Percentiles rank a stretch among this genome's conserved stretches.
Evolutionary conservation across 2,797 vertebrate species (phyloP).

Genomic region (Odontamblyopus lacepedii): DNA sequence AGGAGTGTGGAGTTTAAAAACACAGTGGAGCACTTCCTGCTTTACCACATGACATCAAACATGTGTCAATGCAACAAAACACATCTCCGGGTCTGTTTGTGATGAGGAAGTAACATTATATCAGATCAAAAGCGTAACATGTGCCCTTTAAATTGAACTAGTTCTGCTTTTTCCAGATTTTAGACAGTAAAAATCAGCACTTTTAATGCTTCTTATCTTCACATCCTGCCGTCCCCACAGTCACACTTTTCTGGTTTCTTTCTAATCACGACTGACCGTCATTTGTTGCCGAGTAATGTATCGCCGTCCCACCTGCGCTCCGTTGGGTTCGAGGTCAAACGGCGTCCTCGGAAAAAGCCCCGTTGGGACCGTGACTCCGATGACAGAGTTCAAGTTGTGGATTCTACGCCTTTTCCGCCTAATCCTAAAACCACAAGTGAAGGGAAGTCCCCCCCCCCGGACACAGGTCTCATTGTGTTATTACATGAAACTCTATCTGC

Average conservation of each 20-base stretch:
- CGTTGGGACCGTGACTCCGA: slow-evolving; percentile 39
- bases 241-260: slow-evolving; percentile 25
- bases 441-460: slow-evolving; percentile 52
- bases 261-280: slow-evolving; percentile 39
- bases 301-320: slow-evolving; percentile 43
- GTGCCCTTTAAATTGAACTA: too few species aligned
- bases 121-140: too few species aligned
- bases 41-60: too few species aligned
- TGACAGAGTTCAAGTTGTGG: slow-evolving; percentile 55
- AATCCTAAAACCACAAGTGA: slow-evolving; percentile 33
- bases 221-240: neutral
- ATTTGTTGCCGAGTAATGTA: slow-evolving; percentile 30
- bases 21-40: too few species aligned
- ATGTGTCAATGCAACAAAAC: too few species aligned
- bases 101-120: too few species aligned
- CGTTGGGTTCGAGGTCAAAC: slow-evolving; percentile 38
- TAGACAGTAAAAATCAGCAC: too few species aligned
- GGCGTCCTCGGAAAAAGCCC: slow-evolving; percentile 45
- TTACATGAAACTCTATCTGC: slow-evolving; percentile 63
- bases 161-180: too few species aligned
- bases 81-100: too few species aligned
- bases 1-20: too few species aligned
- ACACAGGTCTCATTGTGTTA: slow-evolving; percentile 62
- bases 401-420: slow-evolving; percentile 42
- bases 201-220: neutral